Conservation (phyloP, 1,140 invertebrate species). For the Oryzaephilus surinamensis region DNA sequence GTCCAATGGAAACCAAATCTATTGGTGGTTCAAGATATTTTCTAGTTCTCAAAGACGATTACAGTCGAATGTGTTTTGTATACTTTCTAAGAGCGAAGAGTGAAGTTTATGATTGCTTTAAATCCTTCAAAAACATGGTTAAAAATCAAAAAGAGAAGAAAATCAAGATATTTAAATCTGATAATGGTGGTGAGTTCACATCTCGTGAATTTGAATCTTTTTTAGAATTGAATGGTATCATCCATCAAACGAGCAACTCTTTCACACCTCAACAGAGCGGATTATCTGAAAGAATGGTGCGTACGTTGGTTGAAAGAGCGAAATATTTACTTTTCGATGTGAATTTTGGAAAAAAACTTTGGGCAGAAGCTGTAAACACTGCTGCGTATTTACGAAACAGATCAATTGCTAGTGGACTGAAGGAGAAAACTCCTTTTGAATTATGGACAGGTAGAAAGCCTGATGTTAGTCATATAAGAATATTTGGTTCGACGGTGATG, state of each 20-base stretch:
- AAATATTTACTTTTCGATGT: slow-evolving; percentile 27
- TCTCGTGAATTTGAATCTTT: slow-evolving; percentile 18
- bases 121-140: slow-evolving; percentile 6
- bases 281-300: slow-evolving; percentile 30
- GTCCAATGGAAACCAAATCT: slow-evolving; percentile 25
- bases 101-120: slow-evolving; percentile 10
- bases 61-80: slow-evolving; percentile 2
- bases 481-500: slow-evolving; percentile 28
- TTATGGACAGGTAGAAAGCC: slow-evolving; percentile 22
- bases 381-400: slow-evolving; percentile 37
- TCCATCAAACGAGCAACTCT: slow-evolving; percentile 9
- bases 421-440: slow-evolving; percentile 20
- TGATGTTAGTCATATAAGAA: slow-evolving; percentile 23
- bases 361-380: slow-evolving; percentile 33
- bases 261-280: slow-evolving; percentile 35
- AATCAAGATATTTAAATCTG: slow-evolving; percentile 7
- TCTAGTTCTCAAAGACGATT: slow-evolving; percentile 36
- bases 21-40: slow-evolving; percentile 33
- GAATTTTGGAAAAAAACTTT: slow-evolving; percentile 26
- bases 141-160: slow-evolving; percentile 6
- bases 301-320: slow-evolving; percentile 31
- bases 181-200: slow-evolving; percentile 23
- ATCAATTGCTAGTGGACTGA: slow-evolving; percentile 7
- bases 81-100: slow-evolving; percentile 11
- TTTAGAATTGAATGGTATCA: slow-evolving; percentile 19